Base-by-base conservation (phyloP, 2,888 invertebrate species). In the Anaspis maculata region DNA sequence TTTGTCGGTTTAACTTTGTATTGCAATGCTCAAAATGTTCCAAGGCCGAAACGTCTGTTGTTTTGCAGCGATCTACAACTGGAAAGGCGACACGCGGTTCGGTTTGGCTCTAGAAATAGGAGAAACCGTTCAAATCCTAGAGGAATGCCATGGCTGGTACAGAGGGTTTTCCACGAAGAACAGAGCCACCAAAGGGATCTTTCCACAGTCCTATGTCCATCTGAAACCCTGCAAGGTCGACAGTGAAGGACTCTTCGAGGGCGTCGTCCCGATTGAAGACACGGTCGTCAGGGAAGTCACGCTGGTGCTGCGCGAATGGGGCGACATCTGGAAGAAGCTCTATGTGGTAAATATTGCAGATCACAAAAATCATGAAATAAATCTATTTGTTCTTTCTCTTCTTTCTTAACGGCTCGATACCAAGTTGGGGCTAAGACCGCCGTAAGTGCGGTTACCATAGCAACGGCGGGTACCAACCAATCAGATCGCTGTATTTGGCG, bases 251-350 rank as follows among this genome's bases (percentile, higher is more conserved):
- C 66, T 75, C 24, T 77, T 75, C 59, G 81, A 81, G 59, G 75
- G 75, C 27, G 74, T 79, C 6, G 71, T 74, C 37, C 76, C 89
- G 9, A 73, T 87, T 48, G 89, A 89, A 53, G 94, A 95, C 68
- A 80, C 87, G 1, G 79, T 91, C n/a, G 87, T 91, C 1, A 74
- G 83, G 30, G 94, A 95, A 69, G 89, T 92, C 32, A 87, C 90
- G 0, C 80, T 87, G 44, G 92, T 92, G 0, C 69, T 94, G 25
- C 70, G 91, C 57, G 95, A 95, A 77, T 95, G 95, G 95, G 86
- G 84, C 10, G 74, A 83, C 46, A 81, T 90, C 44, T 94, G 94
- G 94, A 91, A 91, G 59, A 81, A 80, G 48, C 74, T 91, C 26
- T 94, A 84, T 73, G 84, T 91, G 75, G 92, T 92, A 68, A 69